Evolutionary conservation across 2,888 invertebrate genomes (phyloP).

Genomic region (Drosophila vallismaia): DNA sequence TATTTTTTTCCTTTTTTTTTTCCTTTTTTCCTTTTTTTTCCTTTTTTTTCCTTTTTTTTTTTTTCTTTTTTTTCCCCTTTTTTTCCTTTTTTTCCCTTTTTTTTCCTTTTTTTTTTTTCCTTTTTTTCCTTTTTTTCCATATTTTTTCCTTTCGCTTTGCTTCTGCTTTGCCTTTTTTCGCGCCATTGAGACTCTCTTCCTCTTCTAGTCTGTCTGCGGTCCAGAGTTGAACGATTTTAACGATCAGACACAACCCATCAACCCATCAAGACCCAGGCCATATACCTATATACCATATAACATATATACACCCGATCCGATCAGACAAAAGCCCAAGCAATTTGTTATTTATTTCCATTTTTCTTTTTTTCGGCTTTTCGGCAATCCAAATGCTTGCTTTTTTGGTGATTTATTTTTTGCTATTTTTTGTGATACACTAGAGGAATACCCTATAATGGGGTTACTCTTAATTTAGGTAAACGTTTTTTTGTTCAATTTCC

Average conservation of each 20-base stretch:
- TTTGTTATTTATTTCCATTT: constrained; percentile 3
- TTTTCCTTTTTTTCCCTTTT: too few species aligned
- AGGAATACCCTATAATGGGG: too few species aligned
- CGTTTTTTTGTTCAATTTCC: too few species aligned
- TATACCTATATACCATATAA: neutral
- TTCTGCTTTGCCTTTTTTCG: neutral
- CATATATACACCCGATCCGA: neutral
- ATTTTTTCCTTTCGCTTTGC: neutral
- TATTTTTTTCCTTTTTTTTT: too few species aligned
- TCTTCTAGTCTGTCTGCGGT: constrained; percentile 26
- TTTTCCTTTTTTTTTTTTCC: neutral
- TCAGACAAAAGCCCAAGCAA: constrained; percentile 1
- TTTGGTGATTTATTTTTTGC: neutral
- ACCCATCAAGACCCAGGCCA: constrained; percentile 13
- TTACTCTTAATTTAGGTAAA: too few species aligned
- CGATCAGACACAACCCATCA: constrained; percentile 7
- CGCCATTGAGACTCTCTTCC: neutral
- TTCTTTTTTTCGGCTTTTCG: constrained; percentile 20
- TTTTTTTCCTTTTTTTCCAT: neutral
- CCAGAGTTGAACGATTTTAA: constrained; percentile 26
- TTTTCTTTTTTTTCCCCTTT: too few species aligned
- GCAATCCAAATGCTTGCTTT: constrained; percentile 9
- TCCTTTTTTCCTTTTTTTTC: too few species aligned
- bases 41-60: too few species aligned
- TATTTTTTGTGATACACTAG: neutral